Base-by-base conservation (phyloP, 2,113 vertebrate genomes). In the Rhinoderma darwinii region DNA sequence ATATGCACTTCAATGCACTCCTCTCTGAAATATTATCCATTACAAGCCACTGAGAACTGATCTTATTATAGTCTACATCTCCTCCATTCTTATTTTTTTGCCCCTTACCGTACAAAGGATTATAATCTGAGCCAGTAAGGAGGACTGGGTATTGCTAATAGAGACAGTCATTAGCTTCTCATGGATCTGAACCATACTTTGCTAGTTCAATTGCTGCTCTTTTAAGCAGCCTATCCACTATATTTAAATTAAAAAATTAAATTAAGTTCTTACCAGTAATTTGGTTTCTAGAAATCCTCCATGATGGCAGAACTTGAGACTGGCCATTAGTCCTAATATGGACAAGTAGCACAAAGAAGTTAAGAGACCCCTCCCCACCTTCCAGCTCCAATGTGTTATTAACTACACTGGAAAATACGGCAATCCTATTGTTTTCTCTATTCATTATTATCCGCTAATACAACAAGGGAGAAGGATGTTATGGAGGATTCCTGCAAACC, bases 1-100 rank as follows among this genome's bases (percentile, higher is more conserved):
- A 77, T 77, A 44, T 61, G 37, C 73, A 47, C 83, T 77, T 78
- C 50, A 76, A 54, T 20, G 56, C 54, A 7, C 68, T 30, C 39
- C 56, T 22, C 47, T 32, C 10, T 25, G 73, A 37, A 51, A n/a
- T 56, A 10, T 17, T 10, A 76, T 85, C 72, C 54, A 63, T 76
- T 76, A 18, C 18, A 75, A 22, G 47, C 68, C 30, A n/a, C 11
- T 39, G 10, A 25, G 68, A 25, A 27, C 20, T 1, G 35, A 44
- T 41, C 50, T 74, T 30, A 56, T 84, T 37, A 35, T 18, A 50
- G 30, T 14, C 25, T 18, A 61, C 15, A 15, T 39, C 72, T 30
- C 20, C 30, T 76, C 35, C 35, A 63, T 27, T 41, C 20, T 56
- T 20, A 12, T 44, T 15, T 20, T 43, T 30, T 41, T 25, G 51